Evolutionary conservation across 2,113 vertebrate species (phyloP).

Genomic region (Ellobius talpinus): DNA sequence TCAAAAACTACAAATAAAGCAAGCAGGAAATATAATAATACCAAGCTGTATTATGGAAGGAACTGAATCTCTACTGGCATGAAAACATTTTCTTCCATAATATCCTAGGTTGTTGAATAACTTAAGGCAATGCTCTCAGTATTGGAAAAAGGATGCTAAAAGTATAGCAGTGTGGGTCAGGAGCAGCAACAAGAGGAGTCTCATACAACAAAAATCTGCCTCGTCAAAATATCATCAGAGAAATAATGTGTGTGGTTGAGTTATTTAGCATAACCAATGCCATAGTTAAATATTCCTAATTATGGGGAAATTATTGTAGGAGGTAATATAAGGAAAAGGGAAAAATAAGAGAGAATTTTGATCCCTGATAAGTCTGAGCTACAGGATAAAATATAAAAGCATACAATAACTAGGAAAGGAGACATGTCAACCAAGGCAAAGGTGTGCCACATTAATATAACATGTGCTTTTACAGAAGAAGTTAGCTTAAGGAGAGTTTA

Average conservation of each 20-base stretch:
- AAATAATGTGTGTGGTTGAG: neutral
- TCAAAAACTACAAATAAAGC: neutral
- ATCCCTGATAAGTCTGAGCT: neutral
- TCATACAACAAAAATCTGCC: neutral
- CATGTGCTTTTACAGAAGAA: neutral
- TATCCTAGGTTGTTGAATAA: neutral
- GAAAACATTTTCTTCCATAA: neutral
- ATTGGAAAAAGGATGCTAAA: neutral
- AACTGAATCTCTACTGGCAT: neutral
- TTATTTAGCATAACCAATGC: neutral
- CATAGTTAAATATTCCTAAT: neutral
- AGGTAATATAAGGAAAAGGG: neutral
- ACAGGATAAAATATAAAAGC: neutral
- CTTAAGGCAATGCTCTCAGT: neutral
- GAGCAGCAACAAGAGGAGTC: neutral
- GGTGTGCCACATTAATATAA: neutral
- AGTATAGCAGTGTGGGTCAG: neutral
- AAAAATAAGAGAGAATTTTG: neutral
- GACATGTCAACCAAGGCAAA: neutral
- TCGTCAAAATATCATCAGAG: neutral
- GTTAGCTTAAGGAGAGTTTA: neutral
- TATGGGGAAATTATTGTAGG: neutral
- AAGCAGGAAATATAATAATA: constrained; percentile 15
- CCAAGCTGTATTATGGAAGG: neutral
- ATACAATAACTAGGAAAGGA: neutral